phyloP scores from a whole-genome alignment of 2,797 vertebrate genomes.

The Epinephelus coioides region DNA sequence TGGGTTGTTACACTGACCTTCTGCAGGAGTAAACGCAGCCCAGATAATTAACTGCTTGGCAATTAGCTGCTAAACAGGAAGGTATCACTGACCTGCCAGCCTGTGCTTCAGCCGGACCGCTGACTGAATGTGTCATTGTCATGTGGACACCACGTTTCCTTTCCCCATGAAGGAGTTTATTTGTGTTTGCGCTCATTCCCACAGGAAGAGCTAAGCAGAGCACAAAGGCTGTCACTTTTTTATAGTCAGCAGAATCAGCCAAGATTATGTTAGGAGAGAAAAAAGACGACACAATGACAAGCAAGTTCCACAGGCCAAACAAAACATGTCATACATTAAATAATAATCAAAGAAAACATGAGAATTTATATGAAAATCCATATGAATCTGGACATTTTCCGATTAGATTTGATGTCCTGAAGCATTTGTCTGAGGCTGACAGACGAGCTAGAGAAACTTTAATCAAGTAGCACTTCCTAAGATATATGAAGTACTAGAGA shows the following conservation, averaged over 20 bases:
- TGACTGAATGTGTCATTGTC: constrained; percentile 62
- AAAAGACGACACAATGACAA: neutral
- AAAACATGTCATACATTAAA: constrained; percentile 25
- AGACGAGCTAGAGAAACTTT: neutral
- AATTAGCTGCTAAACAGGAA: constrained; percentile 80
- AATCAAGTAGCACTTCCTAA: constrained; percentile 43
- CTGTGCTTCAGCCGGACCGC: neutral
- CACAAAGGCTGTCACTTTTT: constrained; percentile 37
- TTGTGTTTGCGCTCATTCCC: constrained; percentile 58
- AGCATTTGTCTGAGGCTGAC: constrained; percentile 24
- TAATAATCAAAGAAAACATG: constrained; percentile 6
- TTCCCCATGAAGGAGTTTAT: constrained; percentile 40
- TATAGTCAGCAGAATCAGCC: constrained; percentile 10
- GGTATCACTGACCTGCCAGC: constrained; percentile 55
- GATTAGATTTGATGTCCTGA: constrained; percentile 25
- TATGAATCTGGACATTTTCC: constrained; percentile 23
- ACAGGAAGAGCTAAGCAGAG: constrained; percentile 46
- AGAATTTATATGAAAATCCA: constrained; percentile 30
- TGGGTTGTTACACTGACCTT: constrained; percentile 68
- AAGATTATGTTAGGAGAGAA: neutral
- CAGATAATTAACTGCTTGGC: constrained; percentile 65
- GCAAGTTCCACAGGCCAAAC: constrained; percentile 2
- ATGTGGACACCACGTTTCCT: constrained; percentile 51
- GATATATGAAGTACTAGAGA: constrained; percentile 33
- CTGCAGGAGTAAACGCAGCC: constrained; percentile 59